Percentiles rank a stretch among this genome's conserved stretches.
Conservation (phyloP, 2,113 vertebrate genomes). For the Corythornis cristatus region DNA sequence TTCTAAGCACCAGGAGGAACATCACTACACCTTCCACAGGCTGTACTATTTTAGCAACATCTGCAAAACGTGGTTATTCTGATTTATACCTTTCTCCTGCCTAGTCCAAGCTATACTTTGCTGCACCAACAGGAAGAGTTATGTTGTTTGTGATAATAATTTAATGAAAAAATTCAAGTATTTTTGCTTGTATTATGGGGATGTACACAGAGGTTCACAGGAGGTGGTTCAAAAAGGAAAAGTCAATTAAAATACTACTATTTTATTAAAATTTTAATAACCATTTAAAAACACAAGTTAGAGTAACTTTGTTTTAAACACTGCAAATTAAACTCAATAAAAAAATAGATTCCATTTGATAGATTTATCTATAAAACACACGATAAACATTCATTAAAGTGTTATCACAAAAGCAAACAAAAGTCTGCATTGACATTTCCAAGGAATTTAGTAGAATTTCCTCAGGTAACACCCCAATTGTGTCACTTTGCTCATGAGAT, state of each 20-base stretch:
- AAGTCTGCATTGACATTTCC: conserved; percentile 25
- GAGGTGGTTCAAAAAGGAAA: neutral
- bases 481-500: neutral
- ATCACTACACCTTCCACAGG: neutral
- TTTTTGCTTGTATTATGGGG: neutral
- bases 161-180: neutral
- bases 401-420: conserved; percentile 33
- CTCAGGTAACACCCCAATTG: neutral
- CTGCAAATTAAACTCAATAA: conserved; percentile 47
- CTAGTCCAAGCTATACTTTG: neutral
- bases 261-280: neutral
- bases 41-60: neutral
- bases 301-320: conserved; percentile 59
- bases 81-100: neutral
- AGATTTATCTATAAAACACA: conserved; percentile 34
- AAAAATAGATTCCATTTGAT: conserved; percentile 72
- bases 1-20: neutral
- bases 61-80: neutral
- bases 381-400: neutral
- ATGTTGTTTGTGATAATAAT: neutral
- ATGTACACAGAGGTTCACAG: neutral
- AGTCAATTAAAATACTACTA: neutral
- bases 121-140: neutral
- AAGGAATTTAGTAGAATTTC: conserved; percentile 10
- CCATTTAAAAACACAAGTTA: neutral